These are phyloP conservation scores for Alsophila aescularia DNA, from an alignment of 2,888 invertebrate genomes.

Conservation along the genomic window DNA sequence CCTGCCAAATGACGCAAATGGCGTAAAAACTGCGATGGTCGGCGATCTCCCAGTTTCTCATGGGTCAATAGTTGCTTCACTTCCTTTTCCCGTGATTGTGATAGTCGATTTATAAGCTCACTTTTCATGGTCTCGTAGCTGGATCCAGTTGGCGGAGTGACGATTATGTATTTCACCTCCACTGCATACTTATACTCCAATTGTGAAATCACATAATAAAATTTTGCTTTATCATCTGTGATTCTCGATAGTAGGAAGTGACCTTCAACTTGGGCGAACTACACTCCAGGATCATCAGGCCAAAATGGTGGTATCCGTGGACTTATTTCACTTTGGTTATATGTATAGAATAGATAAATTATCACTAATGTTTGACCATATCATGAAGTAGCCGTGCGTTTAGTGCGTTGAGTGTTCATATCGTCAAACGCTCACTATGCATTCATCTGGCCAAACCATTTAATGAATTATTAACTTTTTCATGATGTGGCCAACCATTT, in stretches of 20 bases:
- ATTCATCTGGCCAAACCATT: too few species aligned
- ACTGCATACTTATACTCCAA: conserved; percentile 8
- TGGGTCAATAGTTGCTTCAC: not conserved
- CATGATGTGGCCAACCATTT: too few species aligned
- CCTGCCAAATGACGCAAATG: not conserved
- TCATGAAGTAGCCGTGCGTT: too few species aligned
- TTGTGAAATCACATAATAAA: conserved; percentile 5
- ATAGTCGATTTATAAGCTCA: not conserved
- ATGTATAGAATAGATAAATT: too few species aligned
- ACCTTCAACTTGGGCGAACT: conserved; percentile 11
- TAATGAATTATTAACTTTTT: too few species aligned
- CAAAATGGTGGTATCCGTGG: conserved; percentile 9
- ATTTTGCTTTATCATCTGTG: conserved; percentile 6
- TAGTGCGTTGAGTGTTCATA: too few species aligned
- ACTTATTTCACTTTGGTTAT: too few species aligned
- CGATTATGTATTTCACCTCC: conserved; percentile 13
- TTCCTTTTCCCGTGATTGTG: not conserved
- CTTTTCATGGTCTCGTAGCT: conserved; percentile 6
- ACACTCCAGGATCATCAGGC: conserved; percentile 4
- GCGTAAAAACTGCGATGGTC: not conserved
- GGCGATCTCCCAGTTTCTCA: not conserved
- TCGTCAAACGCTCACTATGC: too few species aligned
- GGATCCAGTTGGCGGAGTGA: not conserved
- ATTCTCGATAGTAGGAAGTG: conserved; percentile 1
- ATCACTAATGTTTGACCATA: too few species aligned